Percentiles rank a stretch among this genome's conserved stretches.
Evolutionary conservation across 2,888 invertebrate species (phyloP).

Genomic region (Drosophila kanekoi): DNA sequence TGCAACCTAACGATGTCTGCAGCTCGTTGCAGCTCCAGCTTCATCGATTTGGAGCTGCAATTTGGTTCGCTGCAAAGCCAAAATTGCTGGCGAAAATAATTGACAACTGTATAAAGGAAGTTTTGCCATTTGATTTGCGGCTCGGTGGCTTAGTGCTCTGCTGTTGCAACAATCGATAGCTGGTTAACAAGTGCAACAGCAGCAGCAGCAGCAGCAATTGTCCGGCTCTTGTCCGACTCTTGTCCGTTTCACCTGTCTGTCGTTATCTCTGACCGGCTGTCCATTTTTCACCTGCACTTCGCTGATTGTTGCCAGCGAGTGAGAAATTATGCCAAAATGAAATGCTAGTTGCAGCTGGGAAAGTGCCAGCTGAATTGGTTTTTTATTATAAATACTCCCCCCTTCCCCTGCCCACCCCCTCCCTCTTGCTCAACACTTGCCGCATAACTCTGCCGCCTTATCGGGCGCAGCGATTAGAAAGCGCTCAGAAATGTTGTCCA

Average conservation of each 20-base stretch:
- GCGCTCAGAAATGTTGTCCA: slow-evolving; percentile 53
- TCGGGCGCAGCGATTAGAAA: slow-evolving; percentile 50
- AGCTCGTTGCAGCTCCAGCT: slow-evolving; percentile 8
- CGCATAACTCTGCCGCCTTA: slow-evolving; percentile 32
- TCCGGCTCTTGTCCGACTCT: slow-evolving; percentile 15
- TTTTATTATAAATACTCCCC: slow-evolving; percentile 31
- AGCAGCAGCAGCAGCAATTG: slow-evolving; percentile 20
- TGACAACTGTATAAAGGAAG: slow-evolving; percentile 75
- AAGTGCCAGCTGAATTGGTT: slow-evolving; percentile 30
- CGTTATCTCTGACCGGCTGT: slow-evolving; percentile 46
- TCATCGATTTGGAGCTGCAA: slow-evolving; percentile 48
- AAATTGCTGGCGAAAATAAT: slow-evolving; percentile 77
- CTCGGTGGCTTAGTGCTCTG: not conserved
- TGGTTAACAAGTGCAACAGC: slow-evolving; percentile 51
- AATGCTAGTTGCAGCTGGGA: slow-evolving; percentile 25
- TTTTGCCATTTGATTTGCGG: slow-evolving; percentile 64
- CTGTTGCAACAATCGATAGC: slow-evolving; percentile 29
- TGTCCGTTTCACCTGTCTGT: slow-evolving; percentile 42
- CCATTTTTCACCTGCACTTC: slow-evolving; percentile 75
- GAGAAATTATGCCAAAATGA: slow-evolving; percentile 50
- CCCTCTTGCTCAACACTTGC: not conserved
- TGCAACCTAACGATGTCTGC: slow-evolving; percentile 46
- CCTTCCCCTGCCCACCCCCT: no score
- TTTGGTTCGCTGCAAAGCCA: slow-evolving; percentile 47
- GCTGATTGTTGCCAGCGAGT: slow-evolving; percentile 29